A percentile compares a stretch with the other conserved stretches of the same genome.
These are phyloP conservation scores for Phycodurus eques DNA, from an alignment of 2,113 vertebrate genomes.

Conservation along the genomic window DNA sequence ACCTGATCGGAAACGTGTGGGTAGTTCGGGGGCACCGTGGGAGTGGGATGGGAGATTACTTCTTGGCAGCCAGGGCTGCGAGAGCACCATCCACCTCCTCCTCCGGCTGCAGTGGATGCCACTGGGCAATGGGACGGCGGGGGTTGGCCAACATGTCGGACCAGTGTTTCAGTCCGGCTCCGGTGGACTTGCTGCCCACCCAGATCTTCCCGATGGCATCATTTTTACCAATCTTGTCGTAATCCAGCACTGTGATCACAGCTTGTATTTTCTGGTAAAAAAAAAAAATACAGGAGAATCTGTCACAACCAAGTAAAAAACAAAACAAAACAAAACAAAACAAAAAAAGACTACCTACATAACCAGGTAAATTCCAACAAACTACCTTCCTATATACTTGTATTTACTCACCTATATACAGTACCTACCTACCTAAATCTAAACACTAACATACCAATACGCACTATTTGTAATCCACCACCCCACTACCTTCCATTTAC, in stretches of 20 bases:
- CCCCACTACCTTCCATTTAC: too few relatives aligned
- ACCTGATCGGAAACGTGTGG: conserved; percentile 37
- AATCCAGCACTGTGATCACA: conserved; percentile 96
- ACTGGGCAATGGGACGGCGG: conserved; percentile 94
- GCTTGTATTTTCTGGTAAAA: conserved; percentile 89
- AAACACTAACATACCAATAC: too few relatives aligned
- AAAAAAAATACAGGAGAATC: neutral
- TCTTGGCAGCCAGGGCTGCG: conserved; percentile 86
- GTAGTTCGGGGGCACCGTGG: conserved; percentile 16
- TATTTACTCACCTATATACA: too few relatives aligned
- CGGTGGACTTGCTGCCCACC: conserved; percentile 86
- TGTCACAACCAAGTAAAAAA: conserved; percentile 1
- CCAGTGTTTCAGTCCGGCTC: conserved; percentile 96
- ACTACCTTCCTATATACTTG: too few relatives aligned
- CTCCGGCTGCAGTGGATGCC: conserved; percentile 96
- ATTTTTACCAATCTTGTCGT: conserved; percentile 97
- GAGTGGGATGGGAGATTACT: conserved; percentile 75
- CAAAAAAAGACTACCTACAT: neutral
- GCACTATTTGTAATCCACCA: too few relatives aligned
- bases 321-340: neutral
- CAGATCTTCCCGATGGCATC: conserved; percentile 97
- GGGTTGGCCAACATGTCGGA: conserved; percentile 98
- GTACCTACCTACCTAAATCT: too few relatives aligned
- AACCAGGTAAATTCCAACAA: too few relatives aligned
- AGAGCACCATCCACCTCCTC: conserved; percentile 89